Percentiles rank a stretch among this genome's conserved stretches.
Evolutionary conservation across 1,140 invertebrate species (phyloP).

Genomic region (Metaphire vulgaris): DNA sequence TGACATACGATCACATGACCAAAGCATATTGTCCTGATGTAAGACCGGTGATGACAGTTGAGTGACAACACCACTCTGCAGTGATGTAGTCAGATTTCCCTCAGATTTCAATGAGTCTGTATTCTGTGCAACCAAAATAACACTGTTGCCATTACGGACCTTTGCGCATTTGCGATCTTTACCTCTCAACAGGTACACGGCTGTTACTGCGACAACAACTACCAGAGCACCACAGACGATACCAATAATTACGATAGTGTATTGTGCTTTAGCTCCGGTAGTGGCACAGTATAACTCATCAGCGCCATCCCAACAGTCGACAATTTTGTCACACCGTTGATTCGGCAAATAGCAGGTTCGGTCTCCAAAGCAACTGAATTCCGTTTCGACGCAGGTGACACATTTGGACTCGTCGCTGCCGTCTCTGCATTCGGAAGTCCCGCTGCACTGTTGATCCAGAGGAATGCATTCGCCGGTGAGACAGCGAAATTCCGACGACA

Average conservation of each 20-base stretch:
- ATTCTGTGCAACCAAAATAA: neutral
- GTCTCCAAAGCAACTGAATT: conserved; percentile 72
- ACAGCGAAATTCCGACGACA: conserved; percentile 33
- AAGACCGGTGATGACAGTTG: neutral
- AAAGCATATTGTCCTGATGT: neutral
- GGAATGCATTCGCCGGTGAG: conserved; percentile 67
- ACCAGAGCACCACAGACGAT: neutral
- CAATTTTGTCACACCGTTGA: neutral
- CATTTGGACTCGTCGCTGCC: conserved; percentile 83
- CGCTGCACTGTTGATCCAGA: conserved; percentile 62
- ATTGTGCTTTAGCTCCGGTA: neutral
- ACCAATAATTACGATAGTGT: neutral
- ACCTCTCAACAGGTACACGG: neutral
- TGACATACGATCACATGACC: neutral
- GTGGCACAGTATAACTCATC: neutral
- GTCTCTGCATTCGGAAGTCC: conserved; percentile 66
- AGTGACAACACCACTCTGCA: neutral
- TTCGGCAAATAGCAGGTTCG: neutral
- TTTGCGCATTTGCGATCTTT: neutral
- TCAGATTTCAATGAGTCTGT: neutral
- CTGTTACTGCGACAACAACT: neutral
- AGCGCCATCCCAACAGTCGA: neutral
- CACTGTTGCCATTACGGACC: neutral
- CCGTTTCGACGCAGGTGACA: conserved; percentile 75
- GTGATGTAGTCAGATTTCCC: neutral